phyloP scores from a whole-genome alignment of 2,797 vertebrate species.

The Cirrhinus molitorella region DNA sequence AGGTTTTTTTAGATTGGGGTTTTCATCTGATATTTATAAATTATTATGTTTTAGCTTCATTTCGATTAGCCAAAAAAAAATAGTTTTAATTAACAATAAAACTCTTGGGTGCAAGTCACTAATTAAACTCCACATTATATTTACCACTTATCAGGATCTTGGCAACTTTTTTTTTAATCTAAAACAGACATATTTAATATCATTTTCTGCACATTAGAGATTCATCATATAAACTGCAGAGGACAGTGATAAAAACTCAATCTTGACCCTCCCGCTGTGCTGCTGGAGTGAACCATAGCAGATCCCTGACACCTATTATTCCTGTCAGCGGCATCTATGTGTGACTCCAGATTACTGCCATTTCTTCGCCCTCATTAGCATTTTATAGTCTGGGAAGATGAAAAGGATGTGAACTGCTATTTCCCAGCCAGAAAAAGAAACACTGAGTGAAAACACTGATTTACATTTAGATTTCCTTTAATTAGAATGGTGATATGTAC shows the following conservation, averaged over 20 bases:
- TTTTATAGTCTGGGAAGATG: constrained; percentile 46
- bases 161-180: background rate
- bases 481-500: constrained; percentile 10
- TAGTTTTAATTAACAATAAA: background rate
- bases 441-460: background rate
- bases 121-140: background rate
- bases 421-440: constrained; percentile 21
- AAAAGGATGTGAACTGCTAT: constrained; percentile 15
- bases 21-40: background rate
- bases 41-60: background rate
- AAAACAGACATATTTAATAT: background rate
- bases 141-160: background rate
- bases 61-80: background rate
- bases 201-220: background rate
- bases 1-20: too few relatives aligned
- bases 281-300: constrained; percentile 9
- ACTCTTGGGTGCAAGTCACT: background rate
- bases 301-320: constrained; percentile 9
- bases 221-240: background rate
- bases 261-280: background rate
- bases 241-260: background rate
- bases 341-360: constrained; percentile 8
- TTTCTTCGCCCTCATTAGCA: constrained; percentile 43
- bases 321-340: background rate
- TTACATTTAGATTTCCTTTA: constrained; percentile 44